Conservation (phyloP, 2,888 invertebrate species). For the Nowickia ferox region DNA sequence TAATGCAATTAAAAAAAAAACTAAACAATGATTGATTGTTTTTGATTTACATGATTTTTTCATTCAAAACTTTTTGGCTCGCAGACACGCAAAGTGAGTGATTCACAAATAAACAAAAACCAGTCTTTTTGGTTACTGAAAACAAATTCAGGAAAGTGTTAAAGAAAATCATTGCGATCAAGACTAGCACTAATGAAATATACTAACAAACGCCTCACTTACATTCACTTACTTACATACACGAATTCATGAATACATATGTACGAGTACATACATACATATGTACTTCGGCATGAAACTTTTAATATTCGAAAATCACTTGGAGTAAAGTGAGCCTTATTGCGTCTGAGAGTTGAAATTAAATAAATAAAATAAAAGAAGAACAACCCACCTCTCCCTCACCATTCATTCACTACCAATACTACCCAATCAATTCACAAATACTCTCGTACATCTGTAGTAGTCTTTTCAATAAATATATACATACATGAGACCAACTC, state of each 20-base stretch:
- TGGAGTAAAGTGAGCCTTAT: background rate
- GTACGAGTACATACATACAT: background rate
- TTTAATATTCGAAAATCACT: background rate
- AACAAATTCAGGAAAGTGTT: background rate
- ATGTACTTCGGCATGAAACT: background rate
- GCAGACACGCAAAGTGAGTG: slow-evolving; percentile 14
- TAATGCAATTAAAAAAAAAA: background rate
- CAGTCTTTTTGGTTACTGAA: background rate
- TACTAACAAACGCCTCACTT: slow-evolving; percentile 18
- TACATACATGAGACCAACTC: too few species aligned
- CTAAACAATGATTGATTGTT: background rate
- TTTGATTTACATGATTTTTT: too few species aligned
- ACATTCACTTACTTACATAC: background rate
- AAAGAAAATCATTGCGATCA: slow-evolving; percentile 11
- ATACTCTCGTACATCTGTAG: background rate
- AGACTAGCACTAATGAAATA: slow-evolving; percentile 55
- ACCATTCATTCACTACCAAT: background rate
- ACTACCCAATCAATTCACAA: background rate
- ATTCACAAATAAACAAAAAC: background rate
- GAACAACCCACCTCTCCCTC: background rate
- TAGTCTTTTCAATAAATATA: background rate
- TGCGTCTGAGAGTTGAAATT: background rate
- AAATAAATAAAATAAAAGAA: background rate
- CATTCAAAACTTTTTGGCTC: too few species aligned
- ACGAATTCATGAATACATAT: background rate